phyloP scores from a whole-genome alignment of 2,797 vertebrate genomes.

The Smutsia temminckii region DNA sequence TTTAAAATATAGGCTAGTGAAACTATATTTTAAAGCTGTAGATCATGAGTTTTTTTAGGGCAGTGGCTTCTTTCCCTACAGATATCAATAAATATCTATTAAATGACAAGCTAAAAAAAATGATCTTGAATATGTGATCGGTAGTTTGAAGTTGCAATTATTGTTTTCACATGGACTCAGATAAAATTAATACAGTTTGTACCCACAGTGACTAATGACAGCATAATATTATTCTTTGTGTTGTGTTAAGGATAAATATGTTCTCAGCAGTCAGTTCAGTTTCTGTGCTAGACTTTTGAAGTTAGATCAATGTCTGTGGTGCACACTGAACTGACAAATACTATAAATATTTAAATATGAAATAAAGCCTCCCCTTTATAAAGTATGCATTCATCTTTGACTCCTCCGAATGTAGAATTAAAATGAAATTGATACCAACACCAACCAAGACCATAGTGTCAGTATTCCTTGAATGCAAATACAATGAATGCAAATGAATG shows the following conservation, averaged over 20 bases:
- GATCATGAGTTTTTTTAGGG: slow-evolving; percentile 21
- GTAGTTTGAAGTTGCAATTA: slow-evolving; percentile 65
- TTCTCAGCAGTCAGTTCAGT: slow-evolving; percentile 71
- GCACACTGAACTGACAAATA: slow-evolving; percentile 61
- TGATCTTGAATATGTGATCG: slow-evolving; percentile 63
- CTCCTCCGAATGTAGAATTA: slow-evolving; percentile 59
- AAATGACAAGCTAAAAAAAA: slow-evolving; percentile 31
- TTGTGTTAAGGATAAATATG: slow-evolving; percentile 75
- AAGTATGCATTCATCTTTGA: slow-evolving; percentile 68
- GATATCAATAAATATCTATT: slow-evolving; percentile 53
- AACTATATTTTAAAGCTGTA: neutral
- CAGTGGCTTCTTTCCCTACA: neutral
- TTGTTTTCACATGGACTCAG: slow-evolving; percentile 58
- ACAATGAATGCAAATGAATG: no score
- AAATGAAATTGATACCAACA: slow-evolving; percentile 50
- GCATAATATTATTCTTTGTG: slow-evolving; percentile 72
- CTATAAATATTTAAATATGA: slow-evolving; percentile 74
- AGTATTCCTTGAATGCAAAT: slow-evolving; percentile 56
- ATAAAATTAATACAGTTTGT: slow-evolving; percentile 54
- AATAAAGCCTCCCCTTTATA: slow-evolving; percentile 50
- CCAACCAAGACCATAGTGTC: slow-evolving; percentile 32
- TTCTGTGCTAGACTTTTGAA: slow-evolving; percentile 75
- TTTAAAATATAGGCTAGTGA: neutral
- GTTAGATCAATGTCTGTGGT: slow-evolving; percentile 66
- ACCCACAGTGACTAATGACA: slow-evolving; percentile 70